Evolutionary conservation across 2,797 vertebrate genomes (phyloP), one percentile per base, ranked within the genome.

Genomic region (Gadopsis bispinosus): DNA sequence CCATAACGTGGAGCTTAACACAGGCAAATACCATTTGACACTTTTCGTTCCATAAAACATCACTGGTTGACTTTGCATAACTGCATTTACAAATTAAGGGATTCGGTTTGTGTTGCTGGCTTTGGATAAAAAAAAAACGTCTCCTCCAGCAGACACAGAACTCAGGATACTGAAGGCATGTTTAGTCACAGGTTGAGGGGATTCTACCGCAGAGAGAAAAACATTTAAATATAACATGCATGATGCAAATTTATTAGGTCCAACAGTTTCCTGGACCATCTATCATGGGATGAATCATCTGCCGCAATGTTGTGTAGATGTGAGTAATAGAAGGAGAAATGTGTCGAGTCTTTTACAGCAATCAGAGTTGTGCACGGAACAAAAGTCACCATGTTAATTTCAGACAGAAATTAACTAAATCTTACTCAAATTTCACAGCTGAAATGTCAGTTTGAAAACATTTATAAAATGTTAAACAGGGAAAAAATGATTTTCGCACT

Each of bases 381-480:
- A n/a, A n/a, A 63, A 61, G 43, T 80, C 66, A 71, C 70, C 19
- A 81, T 58, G 62, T 53, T 54, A 29, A 75, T 65, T 75, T 73
- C 45, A 62, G 55, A 68, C 75, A 76, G 61, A 77, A 69, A 63
- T 69, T 16, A 75, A 54, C 56, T 77, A 29, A 48, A 75, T 70
- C 64, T 41, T 26, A 72, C 54, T 78, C 39, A 66, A 69, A 72
- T 84, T 86, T 92, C 81, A 89, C 86, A 87, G 83, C 86, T 87
- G 67, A 81, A 78, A 73, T 31, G 60, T 85, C 76, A 47, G 37
- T 85, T 87, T 75, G 11, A 68, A 87, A 86, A 85, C 70, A 86
- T 89, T 90, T 82, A 83, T 67, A 88, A 84, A 92, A 89, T 74
- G 72, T 87, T 86, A 84, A 37, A 83, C 69, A 83, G 76, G 56